Conservation (phyloP, 1,140 invertebrate species). For the Teleogryllus occipitalis region DNA sequence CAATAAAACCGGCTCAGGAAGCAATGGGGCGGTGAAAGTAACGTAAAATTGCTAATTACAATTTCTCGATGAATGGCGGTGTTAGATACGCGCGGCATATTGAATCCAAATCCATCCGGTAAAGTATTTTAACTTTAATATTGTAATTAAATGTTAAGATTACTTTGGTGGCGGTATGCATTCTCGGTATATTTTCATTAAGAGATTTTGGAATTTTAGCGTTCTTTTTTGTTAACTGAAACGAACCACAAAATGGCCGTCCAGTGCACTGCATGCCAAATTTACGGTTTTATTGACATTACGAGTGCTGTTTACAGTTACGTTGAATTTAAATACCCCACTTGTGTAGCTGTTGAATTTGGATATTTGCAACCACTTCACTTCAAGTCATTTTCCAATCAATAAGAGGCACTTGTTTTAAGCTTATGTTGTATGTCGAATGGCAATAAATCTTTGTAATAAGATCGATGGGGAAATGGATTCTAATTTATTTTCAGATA, state of each 20-base stretch:
- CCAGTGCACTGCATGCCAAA: not conserved
- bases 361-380: conserved; percentile 15
- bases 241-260: not conserved
- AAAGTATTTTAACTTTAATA: not conserved
- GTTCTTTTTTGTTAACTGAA: not conserved
- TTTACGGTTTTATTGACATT: conserved; percentile 1
- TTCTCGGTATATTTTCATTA: not conserved
- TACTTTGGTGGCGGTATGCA: not conserved
- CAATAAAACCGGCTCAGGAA: conserved; percentile 13
- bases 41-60: too few species aligned
- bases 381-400: not conserved
- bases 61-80: not conserved
- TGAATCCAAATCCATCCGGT: conserved; percentile 13
- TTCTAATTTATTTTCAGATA: conserved; percentile 16
- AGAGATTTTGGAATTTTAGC: not conserved
- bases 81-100: not conserved
- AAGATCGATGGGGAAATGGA: not conserved
- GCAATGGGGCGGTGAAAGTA: too few species aligned
- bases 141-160: not conserved
- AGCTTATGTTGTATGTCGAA: not conserved
- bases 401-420: too few species aligned
- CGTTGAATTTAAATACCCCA: not conserved
- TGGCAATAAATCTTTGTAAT: not conserved
- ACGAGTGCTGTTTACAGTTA: not conserved
- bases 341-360: conserved; percentile 1